Evolutionary conservation across 2,888 invertebrate species (phyloP).

Genomic region (Spisula solida): DNA sequence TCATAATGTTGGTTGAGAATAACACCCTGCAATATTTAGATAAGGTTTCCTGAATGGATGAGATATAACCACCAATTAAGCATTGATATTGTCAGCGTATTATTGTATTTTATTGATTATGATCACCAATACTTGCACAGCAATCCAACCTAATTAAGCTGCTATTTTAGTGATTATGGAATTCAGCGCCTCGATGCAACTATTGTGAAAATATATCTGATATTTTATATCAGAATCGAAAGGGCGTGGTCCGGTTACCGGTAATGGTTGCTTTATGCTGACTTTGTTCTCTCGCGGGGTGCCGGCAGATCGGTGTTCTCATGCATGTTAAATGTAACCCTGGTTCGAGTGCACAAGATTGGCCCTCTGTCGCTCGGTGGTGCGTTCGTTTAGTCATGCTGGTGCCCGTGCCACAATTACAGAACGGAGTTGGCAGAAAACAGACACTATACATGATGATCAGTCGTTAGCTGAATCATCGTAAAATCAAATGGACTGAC

Average conservation of each 20-base stretch:
- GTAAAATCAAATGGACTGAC: too few species aligned
- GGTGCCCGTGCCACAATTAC: too few species aligned
- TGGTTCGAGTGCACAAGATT: not conserved
- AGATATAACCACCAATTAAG: not conserved
- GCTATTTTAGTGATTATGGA: not conserved
- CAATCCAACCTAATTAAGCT: not conserved
- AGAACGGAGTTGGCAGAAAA: too few species aligned
- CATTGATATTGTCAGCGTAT: not conserved
- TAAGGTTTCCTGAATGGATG: not conserved
- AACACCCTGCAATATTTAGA: not conserved
- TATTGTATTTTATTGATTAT: not conserved
- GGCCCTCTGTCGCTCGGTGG: too few species aligned
- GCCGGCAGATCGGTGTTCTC: not conserved
- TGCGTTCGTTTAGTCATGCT: too few species aligned
- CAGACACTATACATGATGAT: too few species aligned
- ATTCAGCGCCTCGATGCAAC: not conserved
- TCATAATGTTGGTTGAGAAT: not conserved
- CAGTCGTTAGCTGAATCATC: too few species aligned
- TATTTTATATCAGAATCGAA: not conserved
- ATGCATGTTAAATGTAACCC: not conserved
- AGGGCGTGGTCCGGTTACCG: not conserved
- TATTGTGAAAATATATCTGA: not conserved
- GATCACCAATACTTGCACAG: too few species aligned
- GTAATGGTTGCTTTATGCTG: not conserved
- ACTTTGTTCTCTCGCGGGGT: not conserved